Conservation (phyloP, 2,797 vertebrate genomes). For the Sebastes nivosus region DNA sequence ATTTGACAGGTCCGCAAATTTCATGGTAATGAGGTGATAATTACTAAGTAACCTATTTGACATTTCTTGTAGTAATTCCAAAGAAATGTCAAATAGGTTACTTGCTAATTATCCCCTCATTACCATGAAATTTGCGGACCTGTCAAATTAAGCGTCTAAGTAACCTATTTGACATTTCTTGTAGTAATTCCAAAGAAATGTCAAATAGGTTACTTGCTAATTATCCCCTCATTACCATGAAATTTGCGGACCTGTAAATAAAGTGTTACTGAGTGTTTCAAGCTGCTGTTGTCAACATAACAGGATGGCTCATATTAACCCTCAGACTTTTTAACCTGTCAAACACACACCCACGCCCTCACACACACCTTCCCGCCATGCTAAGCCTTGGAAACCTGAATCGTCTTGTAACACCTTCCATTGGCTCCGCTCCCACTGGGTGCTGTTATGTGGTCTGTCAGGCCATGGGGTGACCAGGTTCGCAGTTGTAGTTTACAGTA, state of each 20-base stretch:
- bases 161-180: no score
- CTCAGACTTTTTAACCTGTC: neutral
- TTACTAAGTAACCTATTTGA: no score
- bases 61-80: neutral
- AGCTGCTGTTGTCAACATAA: neutral
- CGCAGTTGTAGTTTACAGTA: slow-evolving; percentile 27
- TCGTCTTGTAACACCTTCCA: slow-evolving; percentile 1
- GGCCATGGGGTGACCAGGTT: slow-evolving; percentile 63
- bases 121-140: neutral
- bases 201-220: no score
- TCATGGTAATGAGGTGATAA: no score
- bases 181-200: no score
- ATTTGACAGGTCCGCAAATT: no score
- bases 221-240: no score
- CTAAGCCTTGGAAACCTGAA: slow-evolving; percentile 24
- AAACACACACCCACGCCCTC: neutral
- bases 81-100: neutral
- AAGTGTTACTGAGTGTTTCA: neutral
- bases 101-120: neutral
- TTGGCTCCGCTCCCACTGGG: slow-evolving; percentile 31
- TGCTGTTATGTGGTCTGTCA: slow-evolving; percentile 53
- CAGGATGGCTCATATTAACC: neutral
- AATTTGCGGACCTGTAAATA: neutral
- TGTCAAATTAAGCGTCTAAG: no score
- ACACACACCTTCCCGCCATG: slow-evolving; percentile 1